Conservation (phyloP, 2,797 vertebrate genomes). For the Sardinella longiceps region DNA sequence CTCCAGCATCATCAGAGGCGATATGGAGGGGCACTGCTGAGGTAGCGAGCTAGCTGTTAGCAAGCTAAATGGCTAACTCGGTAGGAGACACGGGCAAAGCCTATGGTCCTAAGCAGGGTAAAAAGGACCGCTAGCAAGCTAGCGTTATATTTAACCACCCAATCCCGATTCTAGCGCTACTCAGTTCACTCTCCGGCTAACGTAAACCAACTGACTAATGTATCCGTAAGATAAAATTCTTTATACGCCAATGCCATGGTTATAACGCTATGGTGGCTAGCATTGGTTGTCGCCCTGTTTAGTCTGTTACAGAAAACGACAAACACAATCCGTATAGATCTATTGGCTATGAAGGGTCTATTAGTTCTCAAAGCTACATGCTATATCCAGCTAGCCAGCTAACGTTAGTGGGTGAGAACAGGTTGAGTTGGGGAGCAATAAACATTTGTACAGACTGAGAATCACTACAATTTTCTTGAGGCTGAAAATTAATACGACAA, state of each 20-base stretch:
- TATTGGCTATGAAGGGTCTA: background rate
- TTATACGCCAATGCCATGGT: background rate
- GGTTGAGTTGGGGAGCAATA: slow-evolving; percentile 55
- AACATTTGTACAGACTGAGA: background rate
- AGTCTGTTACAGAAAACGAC: background rate
- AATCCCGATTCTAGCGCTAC: background rate
- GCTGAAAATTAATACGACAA: background rate
- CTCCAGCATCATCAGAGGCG: slow-evolving; percentile 16
- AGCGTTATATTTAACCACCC: background rate
- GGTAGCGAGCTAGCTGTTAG: slow-evolving; percentile 35
- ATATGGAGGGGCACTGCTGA: slow-evolving; percentile 1
- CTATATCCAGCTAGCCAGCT: slow-evolving; percentile 6
- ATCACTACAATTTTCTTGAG: background rate
- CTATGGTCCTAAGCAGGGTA: background rate
- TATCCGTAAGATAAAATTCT: background rate
- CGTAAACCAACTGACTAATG: background rate
- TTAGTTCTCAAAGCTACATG: background rate
- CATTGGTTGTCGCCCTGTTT: background rate
- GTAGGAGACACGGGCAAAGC: background rate
- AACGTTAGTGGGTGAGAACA: slow-evolving; percentile 36
- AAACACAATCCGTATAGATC: background rate
- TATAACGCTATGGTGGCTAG: background rate
- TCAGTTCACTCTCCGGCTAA: background rate
- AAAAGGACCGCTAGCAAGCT: background rate
- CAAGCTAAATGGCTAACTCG: background rate